phyloP scores from a whole-genome alignment of 2,888 invertebrate genomes.

The Eilema caniola region DNA sequence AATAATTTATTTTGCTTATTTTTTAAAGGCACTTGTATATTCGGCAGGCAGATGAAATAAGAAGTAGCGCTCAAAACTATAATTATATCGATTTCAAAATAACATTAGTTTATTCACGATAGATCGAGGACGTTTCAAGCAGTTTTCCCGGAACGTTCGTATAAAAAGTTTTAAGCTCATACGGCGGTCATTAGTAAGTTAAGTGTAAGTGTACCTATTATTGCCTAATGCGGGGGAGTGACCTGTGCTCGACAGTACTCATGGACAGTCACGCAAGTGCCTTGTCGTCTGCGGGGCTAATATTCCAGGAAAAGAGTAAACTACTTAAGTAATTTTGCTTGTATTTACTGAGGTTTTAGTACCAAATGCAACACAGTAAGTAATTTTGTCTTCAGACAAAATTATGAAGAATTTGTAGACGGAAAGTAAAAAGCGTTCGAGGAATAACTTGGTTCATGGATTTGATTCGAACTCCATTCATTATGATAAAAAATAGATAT shows the following conservation, averaged over 20 bases:
- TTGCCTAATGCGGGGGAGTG: neutral
- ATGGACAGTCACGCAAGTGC: neutral
- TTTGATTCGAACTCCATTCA: no score
- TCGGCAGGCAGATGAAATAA: neutral
- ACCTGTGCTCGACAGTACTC: neutral
- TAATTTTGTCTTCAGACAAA: neutral
- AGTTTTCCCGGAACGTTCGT: neutral
- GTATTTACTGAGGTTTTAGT: neutral
- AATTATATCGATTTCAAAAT: neutral
- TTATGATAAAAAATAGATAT: no score
- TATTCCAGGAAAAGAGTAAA: neutral
- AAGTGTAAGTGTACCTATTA: neutral
- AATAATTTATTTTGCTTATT: no score
- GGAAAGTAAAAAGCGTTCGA: no score
- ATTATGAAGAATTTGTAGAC: neutral
- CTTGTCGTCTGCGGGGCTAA: neutral
- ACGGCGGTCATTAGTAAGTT: constrained; percentile 2
- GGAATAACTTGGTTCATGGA: no score
- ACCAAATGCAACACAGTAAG: no score
- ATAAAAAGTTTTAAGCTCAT: neutral
- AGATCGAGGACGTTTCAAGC: neutral
- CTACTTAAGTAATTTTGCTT: neutral
- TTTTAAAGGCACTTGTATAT: no score
- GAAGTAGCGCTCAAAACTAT: neutral
- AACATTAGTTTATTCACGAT: neutral